Conservation (phyloP, 2,113 vertebrate genomes). For the Tapirus terrestris region DNA sequence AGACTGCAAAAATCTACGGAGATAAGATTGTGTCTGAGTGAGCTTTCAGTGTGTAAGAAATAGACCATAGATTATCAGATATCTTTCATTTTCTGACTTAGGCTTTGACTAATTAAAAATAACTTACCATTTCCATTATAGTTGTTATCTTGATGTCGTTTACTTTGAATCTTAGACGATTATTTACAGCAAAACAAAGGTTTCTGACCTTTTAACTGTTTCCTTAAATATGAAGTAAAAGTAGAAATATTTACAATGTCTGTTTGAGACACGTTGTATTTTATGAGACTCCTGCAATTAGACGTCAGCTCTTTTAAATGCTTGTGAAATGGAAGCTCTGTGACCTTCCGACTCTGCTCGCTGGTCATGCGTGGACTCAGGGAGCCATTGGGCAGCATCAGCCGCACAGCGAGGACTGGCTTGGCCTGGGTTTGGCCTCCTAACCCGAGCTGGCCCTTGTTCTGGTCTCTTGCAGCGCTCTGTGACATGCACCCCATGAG, state of each 20-base stretch:
- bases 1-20: background rate
- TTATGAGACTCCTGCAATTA: background rate
- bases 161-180: background rate
- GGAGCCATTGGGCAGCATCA: background rate
- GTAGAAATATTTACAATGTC: background rate
- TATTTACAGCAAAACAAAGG: background rate
- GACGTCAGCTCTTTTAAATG: background rate
- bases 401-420: background rate
- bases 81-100: background rate
- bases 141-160: background rate
- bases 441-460: background rate
- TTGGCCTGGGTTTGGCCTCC: background rate
- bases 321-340: background rate
- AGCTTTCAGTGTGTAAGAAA: background rate
- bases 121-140: background rate
- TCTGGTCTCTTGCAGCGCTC: conserved; percentile 90
- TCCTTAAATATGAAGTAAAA: background rate
- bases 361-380: background rate
- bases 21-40: background rate
- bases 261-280: background rate
- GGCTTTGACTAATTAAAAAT: conserved; percentile 20
- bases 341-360: background rate
- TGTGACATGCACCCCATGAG: conserved; percentile 99
- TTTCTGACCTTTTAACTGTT: background rate
- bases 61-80: background rate